Percentiles rank a stretch among this genome's conserved stretches.
phyloP scores from a whole-genome alignment of 2,797 vertebrate species.

The Choloepus didactylus region DNA sequence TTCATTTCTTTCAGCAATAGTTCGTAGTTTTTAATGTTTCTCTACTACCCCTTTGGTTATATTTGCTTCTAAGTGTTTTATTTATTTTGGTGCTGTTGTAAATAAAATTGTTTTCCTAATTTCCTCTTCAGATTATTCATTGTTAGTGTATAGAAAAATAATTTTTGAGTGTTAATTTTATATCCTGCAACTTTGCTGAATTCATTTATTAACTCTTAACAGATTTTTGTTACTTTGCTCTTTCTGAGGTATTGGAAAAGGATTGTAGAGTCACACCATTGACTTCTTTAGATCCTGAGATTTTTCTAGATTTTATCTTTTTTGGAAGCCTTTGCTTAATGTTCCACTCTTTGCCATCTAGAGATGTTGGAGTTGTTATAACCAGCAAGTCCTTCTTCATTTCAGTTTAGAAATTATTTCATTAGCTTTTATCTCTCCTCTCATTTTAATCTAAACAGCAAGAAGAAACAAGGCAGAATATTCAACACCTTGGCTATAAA shows the following conservation, averaged over 20 bases:
- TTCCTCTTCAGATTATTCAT: too few relatives aligned
- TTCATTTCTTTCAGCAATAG: too few relatives aligned
- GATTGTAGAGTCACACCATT: background rate
- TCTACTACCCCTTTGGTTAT: too few relatives aligned
- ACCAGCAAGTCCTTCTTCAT: background rate
- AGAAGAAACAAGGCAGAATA: background rate
- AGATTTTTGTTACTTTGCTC: background rate
- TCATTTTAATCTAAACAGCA: background rate
- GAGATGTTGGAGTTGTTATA: background rate
- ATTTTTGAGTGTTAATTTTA: too few relatives aligned
- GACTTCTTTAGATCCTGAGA: background rate
- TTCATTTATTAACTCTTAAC: too few relatives aligned
- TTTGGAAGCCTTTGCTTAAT: background rate
- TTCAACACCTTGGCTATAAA: background rate
- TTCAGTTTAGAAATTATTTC: background rate
- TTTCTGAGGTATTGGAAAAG: background rate
- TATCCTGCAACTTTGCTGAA: too few relatives aligned
- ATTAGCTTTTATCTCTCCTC: background rate
- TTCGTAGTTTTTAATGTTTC: too few relatives aligned
- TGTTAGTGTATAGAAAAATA: too few relatives aligned
- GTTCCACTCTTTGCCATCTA: background rate
- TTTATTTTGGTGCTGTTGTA: too few relatives aligned
- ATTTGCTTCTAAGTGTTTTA: too few relatives aligned
- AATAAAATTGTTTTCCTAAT: too few relatives aligned
- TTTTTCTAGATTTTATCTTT: too few relatives aligned